phyloP scores from a whole-genome alignment of 2,113 vertebrate species.

The Pelvicachromis taeniatus region DNA sequence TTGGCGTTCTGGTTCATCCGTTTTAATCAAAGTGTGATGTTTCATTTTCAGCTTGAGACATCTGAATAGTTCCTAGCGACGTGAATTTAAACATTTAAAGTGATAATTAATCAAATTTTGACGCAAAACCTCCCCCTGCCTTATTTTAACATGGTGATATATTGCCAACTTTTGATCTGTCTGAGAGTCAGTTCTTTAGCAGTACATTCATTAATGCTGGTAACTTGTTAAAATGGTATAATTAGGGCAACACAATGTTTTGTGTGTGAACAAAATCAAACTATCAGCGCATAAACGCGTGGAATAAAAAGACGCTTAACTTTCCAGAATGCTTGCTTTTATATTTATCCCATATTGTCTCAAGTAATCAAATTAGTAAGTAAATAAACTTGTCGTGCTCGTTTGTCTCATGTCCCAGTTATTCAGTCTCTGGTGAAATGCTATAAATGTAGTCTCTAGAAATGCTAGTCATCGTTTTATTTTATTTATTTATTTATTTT shows the following conservation, averaged over 20 bases:
- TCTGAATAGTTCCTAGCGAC: not conserved
- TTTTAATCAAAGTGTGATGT: not conserved
- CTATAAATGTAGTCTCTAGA: not conserved
- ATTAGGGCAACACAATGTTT: not conserved
- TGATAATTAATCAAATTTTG: not conserved
- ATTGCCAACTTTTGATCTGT: fast-evolving
- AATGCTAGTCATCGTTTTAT: fast-evolving
- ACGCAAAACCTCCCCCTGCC: not conserved
- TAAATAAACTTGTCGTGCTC: not conserved
- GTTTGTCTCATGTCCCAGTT: not conserved
- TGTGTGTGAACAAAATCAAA: not conserved
- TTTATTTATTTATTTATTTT: no score
- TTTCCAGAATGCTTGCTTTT: not conserved
- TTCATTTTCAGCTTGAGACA: not conserved
- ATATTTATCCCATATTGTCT: not conserved
- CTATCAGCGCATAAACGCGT: not conserved
- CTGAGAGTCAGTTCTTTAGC: not conserved
- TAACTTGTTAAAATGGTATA: not conserved
- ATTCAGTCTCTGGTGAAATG: not conserved
- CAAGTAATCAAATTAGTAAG: not conserved
- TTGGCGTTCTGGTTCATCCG: not conserved
- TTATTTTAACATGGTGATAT: not conserved
- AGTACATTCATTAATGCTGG: not conserved
- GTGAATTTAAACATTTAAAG: not conserved
- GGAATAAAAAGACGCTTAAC: not conserved